Percentiles rank a stretch among this genome's conserved stretches.
Conservation (phyloP, 2,888 invertebrate species). For the Unio delphinus region DNA sequence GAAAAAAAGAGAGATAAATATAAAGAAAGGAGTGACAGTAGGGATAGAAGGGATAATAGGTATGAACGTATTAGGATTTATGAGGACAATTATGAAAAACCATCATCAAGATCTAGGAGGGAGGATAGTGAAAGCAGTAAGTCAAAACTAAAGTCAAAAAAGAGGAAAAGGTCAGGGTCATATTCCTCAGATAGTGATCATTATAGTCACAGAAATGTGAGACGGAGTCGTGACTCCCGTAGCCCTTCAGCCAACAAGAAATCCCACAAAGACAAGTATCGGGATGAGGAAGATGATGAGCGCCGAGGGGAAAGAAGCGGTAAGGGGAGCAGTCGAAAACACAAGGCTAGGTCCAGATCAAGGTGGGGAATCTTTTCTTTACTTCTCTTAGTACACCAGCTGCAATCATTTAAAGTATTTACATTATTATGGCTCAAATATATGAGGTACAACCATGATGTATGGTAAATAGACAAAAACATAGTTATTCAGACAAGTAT, state of each 20-base stretch:
- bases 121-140: constrained; percentile 20
- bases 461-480: too few relatives aligned
- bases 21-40: constrained; percentile 18
- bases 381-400: neutral
- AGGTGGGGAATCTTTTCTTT: constrained; percentile 58
- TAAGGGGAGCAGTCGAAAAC: constrained; percentile 70
- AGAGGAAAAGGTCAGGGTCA: constrained; percentile 46
- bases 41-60: constrained; percentile 27
- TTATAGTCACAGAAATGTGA: constrained; percentile 32
- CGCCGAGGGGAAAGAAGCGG: constrained; percentile 53
- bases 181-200: constrained; percentile 51
- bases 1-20: constrained; percentile 28
- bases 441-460: too few relatives aligned
- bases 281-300: constrained; percentile 44
- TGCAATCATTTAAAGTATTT: too few relatives aligned
- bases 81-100: constrained; percentile 28
- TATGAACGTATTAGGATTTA: constrained; percentile 29
- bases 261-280: constrained; percentile 8
- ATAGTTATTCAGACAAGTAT: too few relatives aligned
- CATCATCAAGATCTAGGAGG: constrained; percentile 12
- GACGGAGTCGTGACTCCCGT: constrained; percentile 19
- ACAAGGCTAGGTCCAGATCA: constrained; percentile 66
- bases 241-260: constrained; percentile 15
- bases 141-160: constrained; percentile 41
- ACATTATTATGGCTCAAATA: too few relatives aligned